These are phyloP conservation scores for Elysia chlorotica DNA, from an alignment of 1,140 invertebrate genomes.

Conservation along the genomic window DNA sequence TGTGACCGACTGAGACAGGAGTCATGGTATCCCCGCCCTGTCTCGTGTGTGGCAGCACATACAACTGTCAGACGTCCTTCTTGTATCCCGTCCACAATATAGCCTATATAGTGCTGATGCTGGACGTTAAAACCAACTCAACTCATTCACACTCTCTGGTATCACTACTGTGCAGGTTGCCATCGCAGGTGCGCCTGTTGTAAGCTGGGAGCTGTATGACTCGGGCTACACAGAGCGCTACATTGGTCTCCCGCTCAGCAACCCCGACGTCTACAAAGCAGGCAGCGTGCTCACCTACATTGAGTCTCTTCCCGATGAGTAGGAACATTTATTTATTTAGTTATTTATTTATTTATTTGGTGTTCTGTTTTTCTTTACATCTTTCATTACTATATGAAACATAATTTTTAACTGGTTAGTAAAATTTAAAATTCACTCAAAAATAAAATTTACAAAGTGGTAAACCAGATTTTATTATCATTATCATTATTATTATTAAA, in stretches of 20 bases:
- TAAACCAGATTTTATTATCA: background rate
- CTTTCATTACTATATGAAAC: background rate
- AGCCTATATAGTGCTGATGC: too few relatives aligned
- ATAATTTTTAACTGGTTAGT: background rate
- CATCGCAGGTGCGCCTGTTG: slow-evolving; percentile 96
- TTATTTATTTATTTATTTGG: background rate
- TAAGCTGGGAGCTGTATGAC: slow-evolving; percentile 89
- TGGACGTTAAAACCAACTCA: too few relatives aligned
- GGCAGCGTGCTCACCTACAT: slow-evolving; percentile 55
- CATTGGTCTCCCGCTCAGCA: slow-evolving; percentile 88
- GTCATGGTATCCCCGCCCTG: too few relatives aligned
- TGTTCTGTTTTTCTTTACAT: background rate
- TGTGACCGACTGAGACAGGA: too few relatives aligned
- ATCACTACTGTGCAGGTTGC: slow-evolving; percentile 68
- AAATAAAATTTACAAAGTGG: background rate
- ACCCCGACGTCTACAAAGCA: slow-evolving; percentile 77
- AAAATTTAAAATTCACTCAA: too few relatives aligned
- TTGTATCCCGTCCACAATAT: too few relatives aligned
- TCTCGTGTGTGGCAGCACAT: too few relatives aligned
- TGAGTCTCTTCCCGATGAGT: slow-evolving; percentile 57
- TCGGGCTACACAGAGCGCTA: slow-evolving; percentile 95
- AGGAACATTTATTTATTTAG: slow-evolving; percentile 19
- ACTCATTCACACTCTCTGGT: too few relatives aligned
- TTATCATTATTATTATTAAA: background rate
- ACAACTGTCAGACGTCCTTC: too few relatives aligned